Base-by-base conservation (phyloP, 2,888 invertebrate species). In the Lottia gigantea region DNA sequence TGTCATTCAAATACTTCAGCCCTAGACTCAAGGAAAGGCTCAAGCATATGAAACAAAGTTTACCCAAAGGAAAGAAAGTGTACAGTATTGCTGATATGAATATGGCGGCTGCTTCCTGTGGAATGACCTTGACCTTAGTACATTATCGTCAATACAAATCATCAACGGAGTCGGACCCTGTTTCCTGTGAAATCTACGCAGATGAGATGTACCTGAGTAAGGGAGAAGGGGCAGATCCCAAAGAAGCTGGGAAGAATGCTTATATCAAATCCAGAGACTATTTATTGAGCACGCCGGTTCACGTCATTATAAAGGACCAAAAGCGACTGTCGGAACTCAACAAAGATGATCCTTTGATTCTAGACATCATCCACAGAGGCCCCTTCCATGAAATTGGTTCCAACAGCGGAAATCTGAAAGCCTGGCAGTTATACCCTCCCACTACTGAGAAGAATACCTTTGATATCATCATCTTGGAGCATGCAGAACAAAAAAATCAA, bases 71-170 rank as follows among this genome's bases (percentile, higher is more conserved):
- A 23, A 55, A 55, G 23, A 55, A 55, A 55, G 55, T 55, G 19
- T 55, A 55, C 14, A 55, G 55, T 55, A 55, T 55, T 14, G 55
- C 55, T 14, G 55, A 55, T 55, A 55, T 55, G 55, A 55, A 55
- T 55, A 55, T 55, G 55, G 55, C 55, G 2, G 55, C 55, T 12
- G 55, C 55, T 23, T 55, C 55, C 11, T 55, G 55, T 55, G 55
- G 55, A 23, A 55, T 55, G 55, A 55, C 55, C 0, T 23, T 55
- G 12, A 55, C 55, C 1, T 23, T 55, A 4, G 55, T 55, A 12
- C 23, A 55, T 23, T 55, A 55, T 23, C 19, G 23, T 19, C 55
- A 55, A 23, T 55, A 19, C 23, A 23, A 55, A 55, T 19, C 55
- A 2, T 55, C 55, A 4, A 55, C 55, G 2, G 55, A 55, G 23